Evolutionary conservation across 2,797 vertebrate genomes (phyloP).

Genomic region (Carduelis carduelis): DNA sequence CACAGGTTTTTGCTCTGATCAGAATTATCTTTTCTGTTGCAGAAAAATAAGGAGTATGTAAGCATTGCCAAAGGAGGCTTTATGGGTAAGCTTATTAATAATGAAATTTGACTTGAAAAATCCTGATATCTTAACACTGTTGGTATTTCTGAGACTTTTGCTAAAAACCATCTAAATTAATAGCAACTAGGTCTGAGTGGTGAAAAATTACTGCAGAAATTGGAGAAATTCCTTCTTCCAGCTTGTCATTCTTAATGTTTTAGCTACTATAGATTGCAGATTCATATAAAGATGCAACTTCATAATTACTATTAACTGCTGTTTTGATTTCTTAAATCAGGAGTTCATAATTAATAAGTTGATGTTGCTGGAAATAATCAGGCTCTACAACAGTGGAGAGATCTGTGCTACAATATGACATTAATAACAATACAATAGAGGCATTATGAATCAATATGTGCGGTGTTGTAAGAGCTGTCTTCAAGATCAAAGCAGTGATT

Average conservation of each 20-base stretch:
- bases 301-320: background rate
- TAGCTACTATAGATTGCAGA: background rate
- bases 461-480: background rate
- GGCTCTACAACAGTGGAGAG: background rate
- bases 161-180: background rate
- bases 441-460: background rate
- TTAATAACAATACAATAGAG: background rate
- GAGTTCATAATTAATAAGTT: background rate
- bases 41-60: conserved; percentile 99
- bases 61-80: conserved; percentile 98
- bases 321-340: background rate
- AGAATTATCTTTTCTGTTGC: conserved; percentile 63
- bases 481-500: background rate
- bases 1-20: background rate
- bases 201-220: background rate
- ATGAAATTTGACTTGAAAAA: background rate
- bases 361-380: background rate
- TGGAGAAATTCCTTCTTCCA: background rate
- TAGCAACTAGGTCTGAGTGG: background rate
- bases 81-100: conserved; percentile 86
- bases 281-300: background rate
- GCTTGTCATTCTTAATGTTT: background rate
- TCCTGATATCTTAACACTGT: rapidly evolving
- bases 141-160: background rate
- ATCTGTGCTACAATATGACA: background rate